Base-by-base conservation (phyloP, 2,888 invertebrate genomes). In the Gnatocerus cornutus region DNA sequence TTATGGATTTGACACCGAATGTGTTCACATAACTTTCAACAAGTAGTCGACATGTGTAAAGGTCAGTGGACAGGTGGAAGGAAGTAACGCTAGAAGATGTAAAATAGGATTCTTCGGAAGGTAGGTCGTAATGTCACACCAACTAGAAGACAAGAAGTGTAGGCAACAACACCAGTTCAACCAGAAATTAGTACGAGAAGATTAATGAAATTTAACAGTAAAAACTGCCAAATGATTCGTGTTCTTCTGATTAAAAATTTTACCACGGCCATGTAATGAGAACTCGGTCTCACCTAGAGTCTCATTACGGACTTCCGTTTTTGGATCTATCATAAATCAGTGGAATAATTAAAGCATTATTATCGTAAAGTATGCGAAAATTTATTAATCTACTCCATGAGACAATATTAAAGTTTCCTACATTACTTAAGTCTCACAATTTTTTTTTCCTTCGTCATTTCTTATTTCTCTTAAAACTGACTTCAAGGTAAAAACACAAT, bases 101-200 rank as follows among this genome's bases (percentile, higher is more conserved):
- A 45, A 39, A 55, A 55, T 39, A 41, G 33, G 55, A 39, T 14
- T 55, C 41, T 16, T 55, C 21, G 16, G 62, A 48, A 62, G 62
- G 62, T 62, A 62, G 62, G 62, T 62, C 50, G 62, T 8, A 14
- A 52, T 62, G 62, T 62, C 62, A 62, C 62, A 37, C 37, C 37
- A 39, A 48, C 58, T 9, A 43, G 33, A 29, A 53, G 9, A 9
- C 61, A 59, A 46, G 46, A 59, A 46, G 30, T 59, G 59, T 30
- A 30, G 27, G 43, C 21, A 30, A 7, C 29, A 8, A 50, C 10
- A 6, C 21, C 1, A 21, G 21, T 21, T 21, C 21, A 21, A 21
- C 21, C n/a, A n/a, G n/a, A n/a, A n/a, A n/a, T n/a, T n/a, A n/a
- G n/a, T n/a, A 52, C 30, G 52, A 52, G 21, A 2, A 8, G 48